Evolutionary conservation across 2,113 vertebrate species (phyloP).

Genomic region (Dendrocopos noguchii): DNA sequence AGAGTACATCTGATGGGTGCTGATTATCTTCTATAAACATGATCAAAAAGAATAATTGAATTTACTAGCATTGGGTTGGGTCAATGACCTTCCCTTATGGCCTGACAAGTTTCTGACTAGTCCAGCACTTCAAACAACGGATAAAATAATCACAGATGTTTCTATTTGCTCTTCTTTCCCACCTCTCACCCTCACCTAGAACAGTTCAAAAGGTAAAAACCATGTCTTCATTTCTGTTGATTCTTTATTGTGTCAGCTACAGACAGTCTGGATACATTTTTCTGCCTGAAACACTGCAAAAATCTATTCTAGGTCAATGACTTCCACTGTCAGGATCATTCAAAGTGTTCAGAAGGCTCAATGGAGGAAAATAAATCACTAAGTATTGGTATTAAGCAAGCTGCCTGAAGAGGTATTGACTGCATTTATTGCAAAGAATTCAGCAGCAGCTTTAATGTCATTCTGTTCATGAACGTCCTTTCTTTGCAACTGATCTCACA

Average conservation of each 20-base stretch:
- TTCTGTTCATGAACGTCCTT: not conserved
- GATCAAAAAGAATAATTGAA: not conserved
- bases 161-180: not conserved
- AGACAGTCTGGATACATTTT: slow-evolving; percentile 27
- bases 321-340: slow-evolving; percentile 45
- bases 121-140: not conserved
- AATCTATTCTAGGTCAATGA: slow-evolving; percentile 66
- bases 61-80: not conserved
- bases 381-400: not conserved
- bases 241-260: slow-evolving; percentile 26
- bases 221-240: not conserved
- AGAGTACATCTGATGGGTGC: not conserved
- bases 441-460: not conserved
- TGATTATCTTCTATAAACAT: not conserved
- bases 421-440: slow-evolving; percentile 12
- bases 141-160: not conserved
- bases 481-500: not conserved
- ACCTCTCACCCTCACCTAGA: not conserved
- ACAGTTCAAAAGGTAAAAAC: slow-evolving; percentile 40
- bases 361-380: slow-evolving; percentile 25
- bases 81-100: not conserved
- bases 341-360: slow-evolving; percentile 25
- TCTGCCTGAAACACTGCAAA: slow-evolving; percentile 17
- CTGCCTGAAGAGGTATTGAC: slow-evolving; percentile 5
- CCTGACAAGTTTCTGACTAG: not conserved